phyloP scores from a whole-genome alignment of 2,797 vertebrate species.

The Artibeus jamaicensis region DNA sequence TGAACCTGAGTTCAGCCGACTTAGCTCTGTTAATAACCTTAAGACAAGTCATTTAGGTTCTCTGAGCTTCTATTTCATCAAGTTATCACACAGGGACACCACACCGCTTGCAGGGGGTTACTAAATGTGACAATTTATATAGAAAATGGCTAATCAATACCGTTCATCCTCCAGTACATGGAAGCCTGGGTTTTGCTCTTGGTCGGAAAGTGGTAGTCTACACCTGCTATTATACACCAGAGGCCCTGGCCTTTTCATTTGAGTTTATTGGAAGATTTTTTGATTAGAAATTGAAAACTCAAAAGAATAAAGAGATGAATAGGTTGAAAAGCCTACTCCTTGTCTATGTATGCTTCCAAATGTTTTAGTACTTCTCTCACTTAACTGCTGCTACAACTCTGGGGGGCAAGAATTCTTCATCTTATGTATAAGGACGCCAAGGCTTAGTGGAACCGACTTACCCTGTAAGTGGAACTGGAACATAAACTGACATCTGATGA shows the following conservation, averaged over 20 bases:
- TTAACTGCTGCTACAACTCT: not conserved
- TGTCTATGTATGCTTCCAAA: not conserved
- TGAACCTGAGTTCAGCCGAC: not conserved
- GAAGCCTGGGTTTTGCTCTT: not conserved
- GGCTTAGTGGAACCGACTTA: not conserved
- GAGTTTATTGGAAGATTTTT: not conserved
- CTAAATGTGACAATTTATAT: not conserved
- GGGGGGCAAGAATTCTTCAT: not conserved
- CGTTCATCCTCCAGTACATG: not conserved
- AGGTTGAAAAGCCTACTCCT: not conserved
- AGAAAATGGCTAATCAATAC: not conserved
- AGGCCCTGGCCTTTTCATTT: not conserved
- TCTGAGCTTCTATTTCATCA: not conserved
- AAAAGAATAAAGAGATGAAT: not conserved
- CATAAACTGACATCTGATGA: not conserved
- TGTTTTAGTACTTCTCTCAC: not conserved
- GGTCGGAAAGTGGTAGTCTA: not conserved
- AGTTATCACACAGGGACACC: not conserved
- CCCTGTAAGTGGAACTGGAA: not conserved
- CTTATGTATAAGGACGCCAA: not conserved
- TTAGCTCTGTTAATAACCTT: not conserved
- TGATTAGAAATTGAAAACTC: not conserved
- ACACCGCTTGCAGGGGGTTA: not conserved
- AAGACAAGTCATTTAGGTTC: not conserved
- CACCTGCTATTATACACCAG: not conserved